These are phyloP conservation scores for Sebastes oblongus DNA, from an alignment of 2,797 vertebrate genomes.

Conservation along the genomic window DNA sequence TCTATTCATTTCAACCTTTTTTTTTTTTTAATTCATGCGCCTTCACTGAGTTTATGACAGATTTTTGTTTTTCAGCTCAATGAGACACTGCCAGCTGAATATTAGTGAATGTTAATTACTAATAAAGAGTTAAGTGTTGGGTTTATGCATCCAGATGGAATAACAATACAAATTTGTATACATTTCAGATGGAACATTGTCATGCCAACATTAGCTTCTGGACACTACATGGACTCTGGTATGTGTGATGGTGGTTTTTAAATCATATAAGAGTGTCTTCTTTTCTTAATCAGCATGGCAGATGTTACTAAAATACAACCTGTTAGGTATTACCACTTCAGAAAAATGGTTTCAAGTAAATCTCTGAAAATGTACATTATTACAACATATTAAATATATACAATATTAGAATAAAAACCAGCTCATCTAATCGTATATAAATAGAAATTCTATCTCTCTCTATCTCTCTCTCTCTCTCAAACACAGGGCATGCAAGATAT, in stretches of 20 bases:
- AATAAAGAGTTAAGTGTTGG: neutral
- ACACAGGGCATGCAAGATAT: neutral
- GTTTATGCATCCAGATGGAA: neutral
- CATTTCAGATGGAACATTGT: constrained; percentile 78
- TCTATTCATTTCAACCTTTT: neutral
- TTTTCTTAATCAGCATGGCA: neutral
- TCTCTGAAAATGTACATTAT: neutral
- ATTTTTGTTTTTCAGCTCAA: neutral
- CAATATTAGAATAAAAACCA: neutral
- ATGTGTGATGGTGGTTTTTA: constrained; percentile 16
- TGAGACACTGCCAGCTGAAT: neutral
- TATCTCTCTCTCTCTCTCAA: neutral
- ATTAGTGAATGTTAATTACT: neutral
- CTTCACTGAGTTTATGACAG: neutral
- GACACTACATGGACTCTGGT: constrained; percentile 86
- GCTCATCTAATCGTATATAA: neutral
- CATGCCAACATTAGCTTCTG: constrained; percentile 75
- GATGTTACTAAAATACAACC: neutral
- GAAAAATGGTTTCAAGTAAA: neutral
- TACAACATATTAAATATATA: neutral
- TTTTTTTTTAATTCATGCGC: neutral
- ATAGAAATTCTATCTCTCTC: neutral
- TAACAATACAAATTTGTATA: neutral
- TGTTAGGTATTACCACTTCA: neutral
- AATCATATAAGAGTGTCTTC: neutral